Evolutionary conservation across 2,888 invertebrate genomes (phyloP).

Genomic region (Cepaea hortensis): DNA sequence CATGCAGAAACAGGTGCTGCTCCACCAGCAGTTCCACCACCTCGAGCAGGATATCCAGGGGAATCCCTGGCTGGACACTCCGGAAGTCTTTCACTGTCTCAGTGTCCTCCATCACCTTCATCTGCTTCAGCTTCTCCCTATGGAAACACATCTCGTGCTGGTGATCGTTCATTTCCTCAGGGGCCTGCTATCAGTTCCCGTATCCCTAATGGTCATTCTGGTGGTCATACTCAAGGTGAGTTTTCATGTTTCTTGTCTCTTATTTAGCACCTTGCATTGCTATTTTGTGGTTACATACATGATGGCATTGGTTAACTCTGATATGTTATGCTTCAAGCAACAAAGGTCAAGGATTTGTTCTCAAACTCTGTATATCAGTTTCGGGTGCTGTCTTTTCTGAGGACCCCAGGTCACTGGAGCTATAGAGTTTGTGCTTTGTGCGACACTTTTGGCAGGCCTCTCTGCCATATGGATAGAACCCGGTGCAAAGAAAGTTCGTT

Average conservation of each 20-base stretch:
- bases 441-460: too few relatives aligned
- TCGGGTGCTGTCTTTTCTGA: too few relatives aligned
- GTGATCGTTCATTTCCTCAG: constrained; percentile 17
- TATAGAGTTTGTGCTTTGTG: too few relatives aligned
- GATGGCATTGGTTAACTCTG: too few relatives aligned
- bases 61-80: constrained; percentile 20
- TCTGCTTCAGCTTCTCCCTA: neutral
- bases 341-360: too few relatives aligned
- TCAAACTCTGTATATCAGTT: too few relatives aligned
- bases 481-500: too few relatives aligned
- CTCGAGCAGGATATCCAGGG: constrained; percentile 21
- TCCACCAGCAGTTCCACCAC: constrained; percentile 42
- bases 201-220: neutral
- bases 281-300: neutral
- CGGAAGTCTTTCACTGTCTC: constrained; percentile 26
- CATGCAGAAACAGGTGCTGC: neutral
- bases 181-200: constrained; percentile 7
- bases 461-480: too few relatives aligned
- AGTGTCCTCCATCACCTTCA: constrained; percentile 31
- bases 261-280: neutral
- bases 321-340: too few relatives aligned
- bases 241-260: neutral
- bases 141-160: constrained; percentile 44
- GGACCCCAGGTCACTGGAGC: too few relatives aligned
- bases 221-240: constrained; percentile 47